A percentile compares a stretch with the other conserved stretches of the same genome.
Conservation (phyloP, 1,140 invertebrate genomes). For the Lepidurus arcticus region DNA sequence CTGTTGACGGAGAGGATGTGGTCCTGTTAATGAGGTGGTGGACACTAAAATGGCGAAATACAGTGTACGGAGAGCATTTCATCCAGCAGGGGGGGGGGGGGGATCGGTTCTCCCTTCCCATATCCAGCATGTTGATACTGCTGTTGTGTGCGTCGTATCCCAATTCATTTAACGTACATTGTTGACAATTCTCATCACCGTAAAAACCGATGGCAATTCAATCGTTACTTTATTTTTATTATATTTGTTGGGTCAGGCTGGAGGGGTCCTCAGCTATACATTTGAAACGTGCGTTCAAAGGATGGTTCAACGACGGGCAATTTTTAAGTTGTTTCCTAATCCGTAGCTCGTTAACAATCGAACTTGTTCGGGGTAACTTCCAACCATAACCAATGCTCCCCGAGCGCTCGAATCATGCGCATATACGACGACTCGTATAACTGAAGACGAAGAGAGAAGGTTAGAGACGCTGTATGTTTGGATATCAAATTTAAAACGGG, state of each 20-base stretch:
- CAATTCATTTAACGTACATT: not conserved
- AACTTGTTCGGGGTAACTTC: not conserved
- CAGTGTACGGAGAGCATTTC: not conserved
- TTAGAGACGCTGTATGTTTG: not conserved
- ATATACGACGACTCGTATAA: not conserved
- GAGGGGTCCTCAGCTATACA: no score
- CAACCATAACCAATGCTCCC: not conserved
- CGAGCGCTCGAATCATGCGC: not conserved
- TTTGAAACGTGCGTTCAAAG: no score
- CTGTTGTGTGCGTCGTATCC: not conserved
- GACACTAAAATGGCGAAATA: not conserved
- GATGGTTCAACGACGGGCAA: not conserved
- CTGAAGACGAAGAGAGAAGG: not conserved
- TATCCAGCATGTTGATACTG: not conserved
- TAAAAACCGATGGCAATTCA: not conserved
- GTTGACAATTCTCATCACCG: not conserved
- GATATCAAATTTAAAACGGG: conserved; percentile 14
- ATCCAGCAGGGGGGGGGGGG: not conserved
- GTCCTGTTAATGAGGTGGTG: not conserved
- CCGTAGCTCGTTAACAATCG: not conserved
- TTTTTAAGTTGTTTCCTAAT: not conserved
- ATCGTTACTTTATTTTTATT: not conserved
- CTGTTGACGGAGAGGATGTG: not conserved
- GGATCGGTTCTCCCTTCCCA: not conserved
- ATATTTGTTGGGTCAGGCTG: no score